A percentile compares a stretch with the other conserved stretches of the same genome.
Evolutionary conservation across 2,888 invertebrate genomes (phyloP).

Genomic region (Tetanocera ferruginea): DNA sequence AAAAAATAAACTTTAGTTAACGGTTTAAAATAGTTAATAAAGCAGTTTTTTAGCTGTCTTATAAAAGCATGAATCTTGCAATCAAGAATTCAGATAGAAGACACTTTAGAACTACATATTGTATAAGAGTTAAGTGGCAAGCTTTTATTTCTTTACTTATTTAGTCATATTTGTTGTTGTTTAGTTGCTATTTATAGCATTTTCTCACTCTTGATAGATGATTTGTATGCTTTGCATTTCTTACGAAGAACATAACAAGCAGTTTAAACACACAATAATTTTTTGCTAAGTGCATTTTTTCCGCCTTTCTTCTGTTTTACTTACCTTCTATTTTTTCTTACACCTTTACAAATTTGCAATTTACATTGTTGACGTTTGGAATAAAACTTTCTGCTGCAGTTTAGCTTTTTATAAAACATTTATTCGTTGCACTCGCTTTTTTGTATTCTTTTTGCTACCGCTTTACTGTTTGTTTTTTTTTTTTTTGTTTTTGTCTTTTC

Average conservation of each 20-base stretch:
- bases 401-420: conserved; percentile 12
- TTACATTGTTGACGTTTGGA: conserved; percentile 27
- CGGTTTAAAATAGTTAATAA: too few species aligned
- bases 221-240: too few species aligned
- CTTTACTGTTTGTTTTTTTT: too few species aligned
- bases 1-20: too few species aligned
- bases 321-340: too few species aligned
- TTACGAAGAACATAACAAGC: too few species aligned
- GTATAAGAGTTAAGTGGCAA: background rate
- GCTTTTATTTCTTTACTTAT: background rate
- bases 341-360: conserved; percentile 19
- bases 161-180: background rate
- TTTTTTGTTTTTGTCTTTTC: background rate
- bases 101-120: background rate
- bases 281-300: conserved; percentile 5
- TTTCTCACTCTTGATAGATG: too few species aligned
- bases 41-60: too few species aligned
- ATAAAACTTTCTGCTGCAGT: conserved; percentile 19
- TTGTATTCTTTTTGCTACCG: background rate
- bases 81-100: background rate
- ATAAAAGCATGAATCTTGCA: background rate
- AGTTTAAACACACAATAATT: background rate
- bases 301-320: too few species aligned
- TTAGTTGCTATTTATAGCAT: too few species aligned
- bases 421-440: background rate